A percentile compares a stretch with the other conserved stretches of the same genome.
These are phyloP conservation scores for Colletes latitarsis DNA, from an alignment of 1,140 invertebrate genomes.

Conservation along the genomic window DNA sequence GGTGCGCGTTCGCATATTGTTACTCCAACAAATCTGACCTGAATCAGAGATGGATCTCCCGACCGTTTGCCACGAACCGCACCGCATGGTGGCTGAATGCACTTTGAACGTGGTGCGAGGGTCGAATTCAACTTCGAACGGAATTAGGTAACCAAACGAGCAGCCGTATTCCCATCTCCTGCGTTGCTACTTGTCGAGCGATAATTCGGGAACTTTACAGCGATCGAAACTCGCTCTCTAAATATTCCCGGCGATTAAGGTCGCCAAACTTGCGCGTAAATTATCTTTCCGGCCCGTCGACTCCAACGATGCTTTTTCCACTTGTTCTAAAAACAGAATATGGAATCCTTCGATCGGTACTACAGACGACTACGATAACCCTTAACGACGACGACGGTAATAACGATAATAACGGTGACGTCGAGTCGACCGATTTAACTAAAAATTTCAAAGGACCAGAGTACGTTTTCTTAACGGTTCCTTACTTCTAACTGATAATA, in stretches of 20 bases:
- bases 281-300: not conserved
- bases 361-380: not conserved
- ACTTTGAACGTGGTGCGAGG: constrained; percentile 40
- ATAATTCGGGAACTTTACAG: constrained; percentile 29
- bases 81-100: constrained; percentile 28
- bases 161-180: constrained; percentile 4
- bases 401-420: too few relatives aligned
- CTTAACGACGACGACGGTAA: not conserved
- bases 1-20: constrained; percentile 32
- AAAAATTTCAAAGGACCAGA: not conserved
- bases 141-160: constrained; percentile 56
- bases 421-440: not conserved
- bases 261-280: not conserved
- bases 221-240: constrained; percentile 16
- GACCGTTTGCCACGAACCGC: constrained; percentile 38
- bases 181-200: constrained; percentile 1
- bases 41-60: constrained; percentile 51
- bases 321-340: not conserved
- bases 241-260: constrained; percentile 24
- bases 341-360: not conserved
- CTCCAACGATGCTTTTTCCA: not conserved
- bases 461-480: not conserved
- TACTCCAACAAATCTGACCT: constrained; percentile 52
- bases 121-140: constrained; percentile 51
- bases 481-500: not conserved